Evolutionary conservation across 2,113 vertebrate species (phyloP).

Genomic region (Australoheros scitulus): DNA sequence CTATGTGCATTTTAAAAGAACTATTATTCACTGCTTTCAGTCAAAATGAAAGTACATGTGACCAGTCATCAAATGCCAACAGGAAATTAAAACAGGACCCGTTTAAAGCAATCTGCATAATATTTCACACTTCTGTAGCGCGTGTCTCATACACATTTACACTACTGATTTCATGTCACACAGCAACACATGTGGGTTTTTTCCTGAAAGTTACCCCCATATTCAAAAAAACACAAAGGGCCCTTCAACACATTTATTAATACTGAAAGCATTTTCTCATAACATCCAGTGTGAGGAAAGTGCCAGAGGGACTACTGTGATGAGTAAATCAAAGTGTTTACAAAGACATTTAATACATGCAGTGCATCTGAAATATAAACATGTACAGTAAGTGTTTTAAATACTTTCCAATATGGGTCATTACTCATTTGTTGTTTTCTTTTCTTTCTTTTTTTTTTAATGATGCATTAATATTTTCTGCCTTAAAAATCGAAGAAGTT

Average conservation of each 20-base stretch:
- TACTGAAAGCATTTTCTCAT: conserved; percentile 6
- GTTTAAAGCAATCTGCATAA: background rate
- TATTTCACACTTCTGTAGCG: background rate
- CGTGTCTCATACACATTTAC: too few relatives aligned
- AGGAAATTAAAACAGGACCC: conserved; percentile 21
- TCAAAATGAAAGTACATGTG: conserved; percentile 6
- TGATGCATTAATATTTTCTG: background rate
- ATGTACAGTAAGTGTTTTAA: background rate
- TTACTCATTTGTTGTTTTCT: background rate
- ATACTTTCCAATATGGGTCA: background rate
- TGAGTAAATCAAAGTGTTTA: background rate
- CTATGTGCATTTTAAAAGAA: background rate
- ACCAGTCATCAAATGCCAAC: conserved; percentile 22
- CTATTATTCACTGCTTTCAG: background rate
- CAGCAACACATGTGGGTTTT: background rate
- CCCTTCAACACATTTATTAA: background rate
- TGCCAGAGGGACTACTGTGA: background rate
- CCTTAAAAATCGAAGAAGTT: background rate
- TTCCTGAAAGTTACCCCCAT: background rate
- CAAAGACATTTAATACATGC: background rate
- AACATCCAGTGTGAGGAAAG: background rate
- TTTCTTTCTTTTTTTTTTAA: background rate
- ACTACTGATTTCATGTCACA: background rate
- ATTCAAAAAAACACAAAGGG: background rate
- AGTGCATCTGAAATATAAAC: background rate